Percentiles rank a stretch among this genome's conserved stretches.
phyloP scores from a whole-genome alignment of 2,797 vertebrate genomes.

The Spondyliosoma cantharus region DNA sequence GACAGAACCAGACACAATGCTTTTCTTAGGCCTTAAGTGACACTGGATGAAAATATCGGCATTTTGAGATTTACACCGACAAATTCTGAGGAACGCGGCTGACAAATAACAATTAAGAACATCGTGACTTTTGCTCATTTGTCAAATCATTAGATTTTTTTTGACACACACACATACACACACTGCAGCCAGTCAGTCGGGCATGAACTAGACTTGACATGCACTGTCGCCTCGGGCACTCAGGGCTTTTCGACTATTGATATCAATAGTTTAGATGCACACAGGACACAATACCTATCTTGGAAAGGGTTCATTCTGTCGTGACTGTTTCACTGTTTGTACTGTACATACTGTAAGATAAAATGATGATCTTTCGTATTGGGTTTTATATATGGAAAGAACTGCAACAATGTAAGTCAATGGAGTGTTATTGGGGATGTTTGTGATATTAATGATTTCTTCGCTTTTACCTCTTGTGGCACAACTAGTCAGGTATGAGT shows the following conservation, averaged over 20 bases:
- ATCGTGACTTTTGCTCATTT: background rate
- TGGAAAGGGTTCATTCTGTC: constrained; percentile 7
- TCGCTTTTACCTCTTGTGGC: background rate
- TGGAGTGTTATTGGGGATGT: constrained; percentile 9
- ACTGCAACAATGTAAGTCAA: background rate
- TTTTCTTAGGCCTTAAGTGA: background rate
- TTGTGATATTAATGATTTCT: constrained; percentile 6
- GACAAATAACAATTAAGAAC: background rate
- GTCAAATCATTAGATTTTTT: constrained; percentile 1
- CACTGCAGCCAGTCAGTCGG: background rate
- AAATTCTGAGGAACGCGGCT: background rate
- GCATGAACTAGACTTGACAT: constrained; percentile 15
- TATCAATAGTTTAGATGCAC: constrained; percentile 5
- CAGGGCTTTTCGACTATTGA: constrained; percentile 44
- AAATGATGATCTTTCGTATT: constrained; percentile 31
- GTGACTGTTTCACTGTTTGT: constrained; percentile 32
- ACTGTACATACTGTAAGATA: constrained; percentile 62
- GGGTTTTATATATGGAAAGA: constrained; percentile 31
- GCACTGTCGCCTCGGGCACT: constrained; percentile 40
- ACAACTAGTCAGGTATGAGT: constrained; percentile 4
- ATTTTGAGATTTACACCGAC: constrained; percentile 25
- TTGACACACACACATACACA: background rate
- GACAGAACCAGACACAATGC: background rate
- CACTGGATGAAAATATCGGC: background rate
- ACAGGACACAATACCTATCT: background rate